Percentiles rank a stretch among this genome's conserved stretches.
Evolutionary conservation across 1,140 invertebrate genomes (phyloP).

Genomic region (Drosophila athabasca): DNA sequence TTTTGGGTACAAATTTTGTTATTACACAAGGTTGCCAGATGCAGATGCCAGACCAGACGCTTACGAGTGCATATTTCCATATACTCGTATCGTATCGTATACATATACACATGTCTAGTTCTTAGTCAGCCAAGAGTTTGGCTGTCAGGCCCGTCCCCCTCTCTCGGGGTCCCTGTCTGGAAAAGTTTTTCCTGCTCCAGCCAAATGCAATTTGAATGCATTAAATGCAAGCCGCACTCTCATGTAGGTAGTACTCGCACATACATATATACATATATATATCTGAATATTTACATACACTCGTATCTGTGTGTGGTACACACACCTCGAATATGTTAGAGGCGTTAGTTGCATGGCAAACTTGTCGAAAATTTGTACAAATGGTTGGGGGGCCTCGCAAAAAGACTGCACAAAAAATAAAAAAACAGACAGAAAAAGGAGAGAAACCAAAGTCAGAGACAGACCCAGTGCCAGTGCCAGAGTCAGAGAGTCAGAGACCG

Average conservation of each 20-base stretch:
- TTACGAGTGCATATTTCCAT: conserved; percentile 4
- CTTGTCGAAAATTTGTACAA: conserved; percentile 50
- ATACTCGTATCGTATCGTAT: not conserved
- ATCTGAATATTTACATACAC: conserved; percentile 25
- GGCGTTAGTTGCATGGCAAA: conserved; percentile 46
- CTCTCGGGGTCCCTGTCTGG: conserved; percentile 9
- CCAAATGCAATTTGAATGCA: conserved; percentile 70
- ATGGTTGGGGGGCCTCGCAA: conserved; percentile 10
- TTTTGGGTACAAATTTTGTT: conserved; percentile 40
- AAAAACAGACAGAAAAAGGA: conserved; percentile 22
- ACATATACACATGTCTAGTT: conserved; percentile 7
- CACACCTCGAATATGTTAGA: conserved; percentile 37
- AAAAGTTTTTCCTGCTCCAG: conserved; percentile 39
- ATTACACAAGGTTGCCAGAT: conserved; percentile 37
- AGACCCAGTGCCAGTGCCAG: conserved; percentile 21
- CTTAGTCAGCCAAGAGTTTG: conserved; percentile 30
- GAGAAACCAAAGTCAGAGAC: conserved; percentile 42
- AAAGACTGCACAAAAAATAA: conserved; percentile 18
- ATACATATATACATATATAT: conserved; percentile 12
- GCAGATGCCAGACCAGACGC: conserved; percentile 31
- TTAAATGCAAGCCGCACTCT: conserved; percentile 46
- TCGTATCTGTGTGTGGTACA: conserved; percentile 12
- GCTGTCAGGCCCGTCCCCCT: not conserved
- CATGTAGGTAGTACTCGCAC: conserved; percentile 15
- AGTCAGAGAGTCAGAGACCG: conserved; percentile 5